Evolutionary conservation across 2,113 vertebrate species (phyloP), one percentile per base, ranked within the genome.

Genomic region (Indicator indicator): DNA sequence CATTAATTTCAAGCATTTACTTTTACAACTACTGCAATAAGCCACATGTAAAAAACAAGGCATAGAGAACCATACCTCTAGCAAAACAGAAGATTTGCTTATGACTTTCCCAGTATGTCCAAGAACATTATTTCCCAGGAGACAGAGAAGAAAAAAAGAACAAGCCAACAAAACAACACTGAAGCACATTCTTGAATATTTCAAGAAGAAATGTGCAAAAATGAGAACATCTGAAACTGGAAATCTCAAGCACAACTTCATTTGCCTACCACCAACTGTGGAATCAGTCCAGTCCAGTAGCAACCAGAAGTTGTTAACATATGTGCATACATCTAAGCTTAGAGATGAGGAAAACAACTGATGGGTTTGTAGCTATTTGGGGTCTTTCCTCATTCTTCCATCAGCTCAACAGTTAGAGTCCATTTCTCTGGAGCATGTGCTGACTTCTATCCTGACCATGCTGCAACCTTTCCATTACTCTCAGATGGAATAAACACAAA

Each of bases 111-210:
- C 88, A 52, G 3, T 33, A 68, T 0, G 1, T 92, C 65, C 72
- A 78, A 86, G 46, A 95, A 62, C 38, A 58, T 86, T 75, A 90
- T 86, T 96, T 93, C 73, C 78, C 94, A 92, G 58, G 76, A 88
- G 80, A 81, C 13, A 46, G 32, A 83, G 36, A 64, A 78, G 26
- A 68, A 52, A 83, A 85, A 74, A 86, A 91, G 28, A 88, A 78
- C 16, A 90, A 86, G 42, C 40, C 24, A 9, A 83, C 42, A 81
- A 63, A 95, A 95, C 50, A 87, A 94, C 3, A 89, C 28, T 65
- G 44, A 60, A 84, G 54, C 42, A 52, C 17, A 16, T 33, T 74
- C 32, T 48, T 75, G 70, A 90, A 52, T 93, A 84, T 86, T 94
- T 90, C 48, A 88, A 56, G 58, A 88, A 89, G 56, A 83, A 88